phyloP scores from a whole-genome alignment of 1,140 invertebrate genomes.

The Scaptomyza pallida region DNA sequence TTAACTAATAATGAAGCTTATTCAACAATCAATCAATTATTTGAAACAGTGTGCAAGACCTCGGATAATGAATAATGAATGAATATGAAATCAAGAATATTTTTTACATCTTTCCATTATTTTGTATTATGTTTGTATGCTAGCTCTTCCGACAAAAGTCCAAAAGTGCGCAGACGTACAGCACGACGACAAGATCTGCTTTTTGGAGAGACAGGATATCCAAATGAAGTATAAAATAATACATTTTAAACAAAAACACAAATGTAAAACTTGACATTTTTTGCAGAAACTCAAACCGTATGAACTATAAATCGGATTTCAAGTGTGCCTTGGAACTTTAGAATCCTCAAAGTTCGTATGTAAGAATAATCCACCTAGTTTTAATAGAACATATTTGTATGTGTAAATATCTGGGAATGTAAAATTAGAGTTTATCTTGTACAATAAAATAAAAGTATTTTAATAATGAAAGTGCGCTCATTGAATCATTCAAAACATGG shows the following conservation, averaged over 20 bases:
- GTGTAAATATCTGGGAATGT: neutral
- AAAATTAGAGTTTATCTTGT: neutral
- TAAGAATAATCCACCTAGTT: neutral
- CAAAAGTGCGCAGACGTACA: slow-evolving; percentile 88
- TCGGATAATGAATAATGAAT: slow-evolving; percentile 12
- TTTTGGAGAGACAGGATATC: slow-evolving; percentile 84
- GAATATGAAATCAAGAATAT: neutral
- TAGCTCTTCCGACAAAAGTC: slow-evolving; percentile 73
- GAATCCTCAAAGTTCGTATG: neutral
- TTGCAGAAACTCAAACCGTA: neutral
- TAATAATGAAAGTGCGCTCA: neutral
- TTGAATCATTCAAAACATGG: neutral
- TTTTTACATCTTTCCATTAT: neutral
- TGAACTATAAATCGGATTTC: neutral
- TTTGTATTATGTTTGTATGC: slow-evolving; percentile 32
- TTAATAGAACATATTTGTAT: neutral
- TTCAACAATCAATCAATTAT: slow-evolving; percentile 37
- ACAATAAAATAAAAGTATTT: neutral
- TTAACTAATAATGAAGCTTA: slow-evolving; percentile 36
- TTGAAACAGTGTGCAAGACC: slow-evolving; percentile 32
- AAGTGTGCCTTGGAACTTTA: neutral
- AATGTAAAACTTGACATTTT: neutral
- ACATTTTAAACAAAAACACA: neutral
- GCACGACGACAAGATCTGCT: slow-evolving; percentile 88
- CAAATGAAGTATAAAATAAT: slow-evolving; percentile 4